These are phyloP conservation scores for Empidonax traillii DNA, from an alignment of 2,113 vertebrate genomes.

Conservation along the genomic window DNA sequence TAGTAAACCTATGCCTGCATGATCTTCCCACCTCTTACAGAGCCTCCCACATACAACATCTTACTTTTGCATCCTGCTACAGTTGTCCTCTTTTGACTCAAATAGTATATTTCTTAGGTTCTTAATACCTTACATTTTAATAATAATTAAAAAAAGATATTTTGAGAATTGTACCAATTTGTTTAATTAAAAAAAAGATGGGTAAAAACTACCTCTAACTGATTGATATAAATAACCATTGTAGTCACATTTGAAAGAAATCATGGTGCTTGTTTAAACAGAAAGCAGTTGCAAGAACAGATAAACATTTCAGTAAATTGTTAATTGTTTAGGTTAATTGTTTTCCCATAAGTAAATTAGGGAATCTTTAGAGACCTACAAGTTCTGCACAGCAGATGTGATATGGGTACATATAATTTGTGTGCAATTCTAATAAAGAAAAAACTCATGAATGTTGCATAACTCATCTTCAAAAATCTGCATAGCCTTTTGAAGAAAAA, in stretches of 20 bases:
- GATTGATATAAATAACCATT: not conserved
- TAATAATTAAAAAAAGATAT: not conserved
- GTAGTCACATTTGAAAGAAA: not conserved
- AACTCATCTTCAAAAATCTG: not conserved
- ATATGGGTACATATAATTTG: not conserved
- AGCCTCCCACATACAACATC: rapidly evolving
- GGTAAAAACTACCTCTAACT: not conserved
- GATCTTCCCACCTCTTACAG: not conserved
- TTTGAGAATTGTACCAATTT: not conserved
- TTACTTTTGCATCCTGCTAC: not conserved
- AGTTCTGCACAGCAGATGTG: not conserved
- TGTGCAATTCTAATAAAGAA: not conserved
- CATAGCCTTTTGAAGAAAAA: not conserved
- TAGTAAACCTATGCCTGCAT: not conserved
- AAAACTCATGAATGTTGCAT: not conserved
- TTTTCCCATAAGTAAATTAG: not conserved
- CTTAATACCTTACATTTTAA: not conserved
- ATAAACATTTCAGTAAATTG: not conserved
- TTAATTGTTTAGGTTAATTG: not conserved
- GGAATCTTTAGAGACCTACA: not conserved
- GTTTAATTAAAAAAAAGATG: not conserved
- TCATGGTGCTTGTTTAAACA: not conserved
- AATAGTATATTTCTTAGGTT: not conserved
- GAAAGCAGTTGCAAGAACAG: not conserved
- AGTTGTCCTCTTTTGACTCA: not conserved